Conservation (phyloP, 2,797 vertebrate species). For the Loris lydekkerianus region DNA sequence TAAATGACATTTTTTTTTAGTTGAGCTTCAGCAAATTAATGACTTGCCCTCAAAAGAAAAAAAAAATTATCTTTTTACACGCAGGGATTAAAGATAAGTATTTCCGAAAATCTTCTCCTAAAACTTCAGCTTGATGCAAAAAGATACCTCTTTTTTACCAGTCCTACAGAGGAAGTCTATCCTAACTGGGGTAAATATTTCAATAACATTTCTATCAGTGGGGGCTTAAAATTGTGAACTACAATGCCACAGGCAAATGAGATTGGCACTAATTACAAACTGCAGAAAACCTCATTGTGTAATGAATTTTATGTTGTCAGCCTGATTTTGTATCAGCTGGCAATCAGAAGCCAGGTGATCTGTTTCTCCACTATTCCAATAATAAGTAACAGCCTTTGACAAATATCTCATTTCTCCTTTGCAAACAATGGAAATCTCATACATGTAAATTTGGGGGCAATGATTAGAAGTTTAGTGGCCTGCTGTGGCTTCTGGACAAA, state of each 20-base stretch:
- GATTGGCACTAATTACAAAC: conserved; percentile 57
- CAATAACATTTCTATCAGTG: conserved; percentile 49
- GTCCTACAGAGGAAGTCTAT: not conserved
- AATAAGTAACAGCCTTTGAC: conserved; percentile 60
- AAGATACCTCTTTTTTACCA: conserved; percentile 37
- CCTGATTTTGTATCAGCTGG: conserved; percentile 20
- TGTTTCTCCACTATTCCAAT: conserved; percentile 11
- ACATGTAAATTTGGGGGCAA: not conserved
- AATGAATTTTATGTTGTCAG: conserved; percentile 60
- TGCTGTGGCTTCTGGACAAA: conserved; percentile 49
- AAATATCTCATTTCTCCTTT: conserved; percentile 60
- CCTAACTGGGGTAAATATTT: conserved; percentile 50
- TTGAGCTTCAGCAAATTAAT: conserved; percentile 31
- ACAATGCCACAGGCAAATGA: conserved; percentile 9
- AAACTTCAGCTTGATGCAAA: not conserved
- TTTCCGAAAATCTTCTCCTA: not conserved
- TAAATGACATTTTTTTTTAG: conserved; percentile 45
- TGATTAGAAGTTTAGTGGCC: conserved; percentile 24
- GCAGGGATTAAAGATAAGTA: not conserved
- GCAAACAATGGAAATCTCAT: conserved; percentile 56
- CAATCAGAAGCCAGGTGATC: not conserved
- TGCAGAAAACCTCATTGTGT: conserved; percentile 63
- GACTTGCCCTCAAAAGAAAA: conserved; percentile 13
- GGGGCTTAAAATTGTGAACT: conserved; percentile 53
- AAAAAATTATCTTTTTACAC: not conserved